Evolutionary conservation across 2,888 invertebrate species (phyloP), one percentile per base, ranked within the genome.

Genomic region (Apamea crenata): DNA sequence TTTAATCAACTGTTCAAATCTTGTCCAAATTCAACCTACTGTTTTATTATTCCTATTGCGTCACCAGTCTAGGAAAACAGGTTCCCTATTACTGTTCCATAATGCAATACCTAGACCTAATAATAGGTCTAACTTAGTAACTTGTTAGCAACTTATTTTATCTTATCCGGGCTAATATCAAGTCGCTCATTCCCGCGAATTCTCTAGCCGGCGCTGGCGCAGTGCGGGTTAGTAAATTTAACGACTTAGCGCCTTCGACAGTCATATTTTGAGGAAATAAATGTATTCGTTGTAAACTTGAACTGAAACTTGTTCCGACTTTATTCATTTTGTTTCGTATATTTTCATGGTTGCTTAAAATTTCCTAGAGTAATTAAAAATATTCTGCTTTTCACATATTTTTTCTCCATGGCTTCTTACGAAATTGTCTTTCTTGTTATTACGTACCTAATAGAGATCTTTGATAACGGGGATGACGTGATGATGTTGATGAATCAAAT

Each of bases 101-200:
- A 89, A 82, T 85, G 88, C 87, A 88, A 88, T 79, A 84, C 83
- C 83, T 87, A 85, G 29, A 89, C 70, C 40, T 76, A 74, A 50
- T 90, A 91, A 90, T 90, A 87, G 87, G 47, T 78, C 78, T 77
- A 76, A 88, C 78, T 84, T 78, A 84, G 88, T 83, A 80, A 88
- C 87, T 88, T 89, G 90, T 90, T 88, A 87, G 90, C 87, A 87
- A 87, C 88, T 88, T 90, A 91, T 91, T 91, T 81, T 82, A 81
- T 82, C 83, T 89, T 88, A 91, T 90, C 88, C 83, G 70, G 73
- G 71, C 74, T 85, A 78, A 85, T 85, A 87, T 90, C 87, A 68
- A 40, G 70, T 73, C 68, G 69, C 63, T 74, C 47, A 79, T 74
- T 80, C 85, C 80, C 36, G 83, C 71, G 56, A 80, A 76, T 77